Conservation (phyloP, 1,140 invertebrate species). For the Antheraea pernyi region DNA sequence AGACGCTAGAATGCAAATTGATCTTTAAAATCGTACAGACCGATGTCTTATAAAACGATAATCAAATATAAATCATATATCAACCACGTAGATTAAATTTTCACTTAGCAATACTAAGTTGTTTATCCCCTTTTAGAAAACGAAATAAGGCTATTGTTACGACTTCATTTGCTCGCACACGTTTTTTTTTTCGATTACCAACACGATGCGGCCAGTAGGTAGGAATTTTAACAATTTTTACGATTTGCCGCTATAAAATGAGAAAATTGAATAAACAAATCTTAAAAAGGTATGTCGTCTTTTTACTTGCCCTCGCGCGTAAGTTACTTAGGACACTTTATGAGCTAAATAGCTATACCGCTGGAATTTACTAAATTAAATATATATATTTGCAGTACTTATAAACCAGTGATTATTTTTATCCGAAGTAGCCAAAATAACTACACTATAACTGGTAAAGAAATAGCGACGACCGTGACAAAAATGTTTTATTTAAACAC, state of each 20-base stretch:
- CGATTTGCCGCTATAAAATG: slow-evolving; percentile 59
- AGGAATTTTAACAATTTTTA: slow-evolving; percentile 70
- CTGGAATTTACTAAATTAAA: too few relatives aligned
- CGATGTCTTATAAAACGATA: not conserved
- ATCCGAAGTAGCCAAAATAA: too few relatives aligned
- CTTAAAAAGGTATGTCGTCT: not conserved
- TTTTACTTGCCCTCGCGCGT: too few relatives aligned
- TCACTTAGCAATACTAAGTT: not conserved
- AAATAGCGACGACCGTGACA: too few relatives aligned
- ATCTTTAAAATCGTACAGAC: not conserved
- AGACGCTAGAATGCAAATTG: slow-evolving; percentile 41
- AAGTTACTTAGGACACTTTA: too few relatives aligned
- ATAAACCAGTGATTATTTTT: too few relatives aligned
- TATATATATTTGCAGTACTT: too few relatives aligned
- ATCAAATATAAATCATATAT: not conserved
- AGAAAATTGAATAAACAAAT: slow-evolving; percentile 24
- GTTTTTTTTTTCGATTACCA: slow-evolving; percentile 59
- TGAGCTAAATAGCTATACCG: too few relatives aligned
- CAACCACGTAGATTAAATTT: not conserved
- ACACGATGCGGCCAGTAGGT: slow-evolving; percentile 71
- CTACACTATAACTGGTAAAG: too few relatives aligned
- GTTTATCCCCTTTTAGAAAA: not conserved
- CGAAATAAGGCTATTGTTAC: slow-evolving; percentile 60
- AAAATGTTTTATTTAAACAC: too few relatives aligned
- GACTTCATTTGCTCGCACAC: slow-evolving; percentile 67